These are phyloP conservation scores for Sturnus vulgaris DNA, from an alignment of 2,113 vertebrate genomes.

Conservation along the genomic window DNA sequence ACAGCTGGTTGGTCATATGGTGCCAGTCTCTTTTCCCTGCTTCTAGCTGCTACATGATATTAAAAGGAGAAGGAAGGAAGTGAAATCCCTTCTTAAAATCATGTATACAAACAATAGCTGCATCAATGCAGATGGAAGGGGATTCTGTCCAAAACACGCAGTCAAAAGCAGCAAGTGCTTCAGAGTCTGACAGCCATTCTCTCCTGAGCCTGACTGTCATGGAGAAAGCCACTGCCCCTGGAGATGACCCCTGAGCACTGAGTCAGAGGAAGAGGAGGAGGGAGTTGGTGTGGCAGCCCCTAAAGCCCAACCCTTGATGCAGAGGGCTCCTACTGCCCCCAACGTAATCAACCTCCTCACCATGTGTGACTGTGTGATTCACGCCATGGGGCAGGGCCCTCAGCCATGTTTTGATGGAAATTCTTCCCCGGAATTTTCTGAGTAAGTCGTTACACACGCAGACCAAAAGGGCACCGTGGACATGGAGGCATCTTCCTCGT, in stretches of 20 bases:
- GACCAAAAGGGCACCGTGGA: not conserved
- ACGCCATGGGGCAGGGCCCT: not conserved
- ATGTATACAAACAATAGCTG: conserved; percentile 15
- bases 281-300: not conserved
- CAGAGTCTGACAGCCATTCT: not conserved
- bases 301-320: not conserved
- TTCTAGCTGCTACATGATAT: not conserved
- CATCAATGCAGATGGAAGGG: conserved; percentile 13
- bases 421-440: not conserved
- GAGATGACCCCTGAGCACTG: not conserved
- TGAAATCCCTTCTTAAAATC: not conserved
- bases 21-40: not conserved
- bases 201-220: not conserved
- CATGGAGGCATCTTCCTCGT: not conserved
- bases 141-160: not conserved
- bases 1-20: conserved; percentile 54
- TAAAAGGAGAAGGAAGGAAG: conserved; percentile 24
- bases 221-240: not conserved
- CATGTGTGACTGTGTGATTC: not conserved
- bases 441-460: not conserved
- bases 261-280: not conserved
- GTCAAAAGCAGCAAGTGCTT: not conserved
- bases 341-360: fast-evolving
- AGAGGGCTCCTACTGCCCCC: not conserved
- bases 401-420: not conserved